These are phyloP conservation scores for Aplysina aerophoba DNA, from an alignment of 37 sponge, comb jelly and placozoan genomes.

Conservation along the genomic window DNA sequence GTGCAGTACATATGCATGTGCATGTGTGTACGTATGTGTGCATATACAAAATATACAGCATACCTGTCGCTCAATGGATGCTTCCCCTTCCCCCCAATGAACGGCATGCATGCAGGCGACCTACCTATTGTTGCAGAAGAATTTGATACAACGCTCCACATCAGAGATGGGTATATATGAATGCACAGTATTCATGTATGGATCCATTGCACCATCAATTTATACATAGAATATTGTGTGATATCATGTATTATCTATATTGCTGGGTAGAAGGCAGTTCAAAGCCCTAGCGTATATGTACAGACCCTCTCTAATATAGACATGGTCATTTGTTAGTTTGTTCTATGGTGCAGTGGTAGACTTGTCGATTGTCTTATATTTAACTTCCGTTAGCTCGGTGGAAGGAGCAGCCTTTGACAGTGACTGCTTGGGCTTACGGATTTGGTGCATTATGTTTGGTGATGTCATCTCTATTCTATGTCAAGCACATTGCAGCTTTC, in stretches of 20 bases:
- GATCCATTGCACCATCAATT: too few species aligned
- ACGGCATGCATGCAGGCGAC: neutral
- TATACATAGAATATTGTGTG: too few species aligned
- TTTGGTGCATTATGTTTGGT: slow-evolving; percentile 3
- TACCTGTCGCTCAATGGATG: too few species aligned
- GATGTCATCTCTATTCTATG: neutral
- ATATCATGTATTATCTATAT: too few species aligned
- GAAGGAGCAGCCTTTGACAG: slow-evolving; percentile 1
- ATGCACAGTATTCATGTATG: too few species aligned
- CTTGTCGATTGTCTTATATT: neutral
- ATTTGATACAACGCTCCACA: neutral
- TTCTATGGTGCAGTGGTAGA: neutral
- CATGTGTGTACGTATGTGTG: too few species aligned
- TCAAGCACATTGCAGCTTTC: neutral
- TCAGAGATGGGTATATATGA: neutral
- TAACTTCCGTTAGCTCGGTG: neutral
- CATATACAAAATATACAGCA: too few species aligned
- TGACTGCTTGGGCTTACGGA: slow-evolving; percentile 9
- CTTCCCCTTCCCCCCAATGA: too few species aligned
- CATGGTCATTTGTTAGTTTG: neutral
- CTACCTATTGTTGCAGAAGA: neutral
- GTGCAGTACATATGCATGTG: too few species aligned
- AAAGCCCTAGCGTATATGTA: too few species aligned
- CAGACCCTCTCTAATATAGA: neutral
- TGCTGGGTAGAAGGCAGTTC: too few species aligned